Conservation (phyloP, 2,797 vertebrate species). For the Peromyscus melanophrys region DNA sequence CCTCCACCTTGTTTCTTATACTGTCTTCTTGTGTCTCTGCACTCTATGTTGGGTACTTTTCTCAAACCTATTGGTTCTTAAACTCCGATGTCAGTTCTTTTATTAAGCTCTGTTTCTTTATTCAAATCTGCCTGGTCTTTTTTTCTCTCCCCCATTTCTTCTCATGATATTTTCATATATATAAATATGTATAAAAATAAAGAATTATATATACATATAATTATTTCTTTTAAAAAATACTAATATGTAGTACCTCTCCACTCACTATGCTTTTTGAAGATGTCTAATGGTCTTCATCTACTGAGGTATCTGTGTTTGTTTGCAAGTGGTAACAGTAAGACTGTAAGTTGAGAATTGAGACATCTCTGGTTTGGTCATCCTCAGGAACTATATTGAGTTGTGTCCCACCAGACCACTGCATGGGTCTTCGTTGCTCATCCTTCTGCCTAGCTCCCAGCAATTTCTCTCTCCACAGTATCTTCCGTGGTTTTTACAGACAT, state of each 20-base stretch:
- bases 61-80: background rate
- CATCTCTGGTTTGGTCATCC: background rate
- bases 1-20: slow-evolving; percentile 16
- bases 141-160: background rate
- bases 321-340: background rate
- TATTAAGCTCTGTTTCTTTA: background rate
- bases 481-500: background rate
- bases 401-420: background rate
- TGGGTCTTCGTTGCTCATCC: background rate
- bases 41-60: background rate
- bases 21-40: background rate
- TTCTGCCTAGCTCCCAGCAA: background rate
- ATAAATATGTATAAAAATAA: background rate
- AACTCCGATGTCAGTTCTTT: background rate
- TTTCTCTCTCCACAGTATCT: background rate
- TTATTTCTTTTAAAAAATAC: background rate
- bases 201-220: background rate
- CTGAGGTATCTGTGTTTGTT: background rate
- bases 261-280: background rate
- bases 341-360: background rate
- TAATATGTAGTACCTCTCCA: background rate
- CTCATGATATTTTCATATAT: background rate
- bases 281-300: background rate
- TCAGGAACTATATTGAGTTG: background rate
- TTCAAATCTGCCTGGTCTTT: background rate